Conservation (phyloP, 1,140 invertebrate species). For the Eupristina koningsbergeri region DNA sequence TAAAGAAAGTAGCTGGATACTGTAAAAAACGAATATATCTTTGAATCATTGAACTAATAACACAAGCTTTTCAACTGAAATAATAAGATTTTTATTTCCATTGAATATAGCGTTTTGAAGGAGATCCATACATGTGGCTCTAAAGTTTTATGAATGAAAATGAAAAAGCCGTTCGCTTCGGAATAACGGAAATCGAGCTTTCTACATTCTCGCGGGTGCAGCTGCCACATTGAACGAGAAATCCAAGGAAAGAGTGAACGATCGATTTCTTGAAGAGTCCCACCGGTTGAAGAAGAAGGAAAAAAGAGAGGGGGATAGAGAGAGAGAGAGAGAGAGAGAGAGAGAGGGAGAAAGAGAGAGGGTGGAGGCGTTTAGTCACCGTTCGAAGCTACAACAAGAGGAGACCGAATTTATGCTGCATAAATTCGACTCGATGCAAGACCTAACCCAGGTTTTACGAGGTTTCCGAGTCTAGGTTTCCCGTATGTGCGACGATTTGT, state of each 20-base stretch:
- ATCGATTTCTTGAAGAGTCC: too few relatives aligned
- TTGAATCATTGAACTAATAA: neutral
- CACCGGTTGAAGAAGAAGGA: too few relatives aligned
- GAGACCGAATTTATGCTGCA: slow-evolving; percentile 67
- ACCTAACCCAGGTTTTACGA: slow-evolving; percentile 62
- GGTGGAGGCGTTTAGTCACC: slow-evolving; percentile 56
- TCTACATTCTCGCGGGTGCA: neutral
- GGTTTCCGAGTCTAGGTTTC: slow-evolving; percentile 54
- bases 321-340: slow-evolving; percentile 17
- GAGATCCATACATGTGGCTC: neutral
- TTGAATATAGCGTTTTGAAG: neutral
- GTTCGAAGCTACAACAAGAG: slow-evolving; percentile 55
- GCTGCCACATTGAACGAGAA: neutral
- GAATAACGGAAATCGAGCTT: neutral
- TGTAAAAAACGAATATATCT: neutral
- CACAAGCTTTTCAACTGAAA: neutral
- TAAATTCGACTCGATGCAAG: slow-evolving; percentile 62
- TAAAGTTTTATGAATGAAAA: slow-evolving; percentile 17
- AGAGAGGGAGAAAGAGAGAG: slow-evolving; percentile 22
- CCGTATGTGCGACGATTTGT: neutral
- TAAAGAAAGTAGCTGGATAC: neutral
- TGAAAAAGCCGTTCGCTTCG: neutral
- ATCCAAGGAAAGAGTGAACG: slow-evolving; percentile 4
- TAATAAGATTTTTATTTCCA: slow-evolving; percentile 19
- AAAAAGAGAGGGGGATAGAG: too few relatives aligned